Evolutionary conservation across 2,888 invertebrate genomes (phyloP).

Genomic region (Hyposoter didymator): DNA sequence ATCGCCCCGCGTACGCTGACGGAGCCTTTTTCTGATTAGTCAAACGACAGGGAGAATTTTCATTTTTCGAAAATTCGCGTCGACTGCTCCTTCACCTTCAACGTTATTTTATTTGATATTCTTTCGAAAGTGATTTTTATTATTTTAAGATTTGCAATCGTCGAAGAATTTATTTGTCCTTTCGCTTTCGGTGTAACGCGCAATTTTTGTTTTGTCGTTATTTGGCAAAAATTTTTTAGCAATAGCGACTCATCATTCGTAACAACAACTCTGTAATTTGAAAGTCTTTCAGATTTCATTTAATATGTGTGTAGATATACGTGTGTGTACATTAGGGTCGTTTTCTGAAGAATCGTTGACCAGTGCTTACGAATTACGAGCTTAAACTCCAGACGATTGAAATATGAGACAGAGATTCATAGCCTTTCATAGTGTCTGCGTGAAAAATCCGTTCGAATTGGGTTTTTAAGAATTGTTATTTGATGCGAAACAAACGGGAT

Average conservation of each 20-base stretch:
- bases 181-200: conserved; percentile 62
- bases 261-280: neutral
- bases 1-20: too few species aligned
- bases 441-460: neutral
- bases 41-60: too few species aligned
- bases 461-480: neutral
- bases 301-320: neutral
- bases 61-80: too few species aligned
- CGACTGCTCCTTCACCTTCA: too few species aligned
- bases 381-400: neutral
- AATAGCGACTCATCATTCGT: conserved; percentile 28
- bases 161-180: conserved; percentile 1
- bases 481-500: neutral
- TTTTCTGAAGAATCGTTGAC: neutral
- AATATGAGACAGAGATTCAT: neutral
- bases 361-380: neutral
- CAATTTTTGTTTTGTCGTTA: neutral
- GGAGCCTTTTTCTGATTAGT: too few species aligned
- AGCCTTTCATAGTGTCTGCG: neutral
- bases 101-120: conserved; percentile 8
- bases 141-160: neutral
- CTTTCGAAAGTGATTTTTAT: conserved; percentile 26
- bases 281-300: neutral
- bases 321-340: neutral
- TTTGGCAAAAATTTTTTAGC: conserved; percentile 50